Evolutionary conservation across 2,888 invertebrate genomes (phyloP), one percentile per base, ranked within the genome.

Genomic region (Epinotia bilunana): DNA sequence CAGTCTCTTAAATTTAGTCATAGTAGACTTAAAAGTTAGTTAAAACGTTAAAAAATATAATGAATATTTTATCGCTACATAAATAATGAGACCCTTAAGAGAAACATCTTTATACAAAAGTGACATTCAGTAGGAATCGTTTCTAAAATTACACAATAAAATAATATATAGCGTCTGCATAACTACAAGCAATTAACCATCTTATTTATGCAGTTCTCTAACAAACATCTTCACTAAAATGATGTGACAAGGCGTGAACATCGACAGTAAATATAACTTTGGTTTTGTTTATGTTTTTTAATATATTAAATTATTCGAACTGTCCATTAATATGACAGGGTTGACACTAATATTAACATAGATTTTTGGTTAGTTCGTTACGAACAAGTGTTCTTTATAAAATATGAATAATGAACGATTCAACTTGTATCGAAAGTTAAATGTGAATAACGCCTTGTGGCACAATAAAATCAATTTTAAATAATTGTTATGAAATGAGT

Each of bases 261-360:
- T 65, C 5, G 12, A 16, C 43, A 53, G 70, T 6, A 71, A 60
- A 53, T 16, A 3, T 28, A 61, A 71, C 3, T 55, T 74, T 33
- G 74, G 64, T n/a, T 49, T 28, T 39, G 18, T 28, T 64, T 18
- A 33, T 67, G 67, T 67, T 62, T n/a, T 65, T 55, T 75, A 71
- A 72, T 61, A 65, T 74, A 75, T 75, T 75, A 55, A 71, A 62
- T 67, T 67, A 75, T 75, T 46, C 67, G 18, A 33, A 55, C 53
- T 53, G 55, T 12, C 43, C 20, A 75, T 75, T 72, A 65, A 72
- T 67, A 67, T 75, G 75, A 75, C 75, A 75, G 33, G 6, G 62
- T 57, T 33, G 72, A 67, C 67, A 75, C 60, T 65, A 28, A 74
- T 33, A 71, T 75, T 71, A 71, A 33, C 74, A 75, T 75, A 65